Evolutionary conservation across 2,113 vertebrate species (phyloP).

Genomic region (Amphiprion percula): DNA sequence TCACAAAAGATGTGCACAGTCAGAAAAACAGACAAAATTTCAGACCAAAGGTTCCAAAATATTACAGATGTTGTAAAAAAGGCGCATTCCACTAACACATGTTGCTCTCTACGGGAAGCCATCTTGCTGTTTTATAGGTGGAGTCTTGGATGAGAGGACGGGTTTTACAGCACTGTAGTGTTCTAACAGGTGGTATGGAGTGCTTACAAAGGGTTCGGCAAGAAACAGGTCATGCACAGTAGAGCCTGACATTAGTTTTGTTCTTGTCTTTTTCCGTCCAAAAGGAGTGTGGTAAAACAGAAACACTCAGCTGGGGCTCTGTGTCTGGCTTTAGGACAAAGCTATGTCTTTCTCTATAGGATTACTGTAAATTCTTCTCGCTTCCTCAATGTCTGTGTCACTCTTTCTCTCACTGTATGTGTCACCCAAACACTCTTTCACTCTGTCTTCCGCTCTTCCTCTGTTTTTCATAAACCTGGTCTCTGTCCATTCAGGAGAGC

Average conservation of each 20-base stretch:
- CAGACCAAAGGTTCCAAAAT: constrained; percentile 42
- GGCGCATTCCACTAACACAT: constrained; percentile 68
- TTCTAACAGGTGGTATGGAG: constrained; percentile 75
- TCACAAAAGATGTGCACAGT: constrained; percentile 28
- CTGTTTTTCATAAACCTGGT: constrained; percentile 52
- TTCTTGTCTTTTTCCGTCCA: constrained; percentile 56
- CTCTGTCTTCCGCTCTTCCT: not conserved
- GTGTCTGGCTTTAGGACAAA: constrained; percentile 6
- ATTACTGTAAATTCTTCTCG: constrained; percentile 42
- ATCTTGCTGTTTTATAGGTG: constrained; percentile 73
- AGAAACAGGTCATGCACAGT: constrained; percentile 68
- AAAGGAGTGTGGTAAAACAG: constrained; percentile 49
- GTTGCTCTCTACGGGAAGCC: constrained; percentile 62
- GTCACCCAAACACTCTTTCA: constrained; percentile 13
- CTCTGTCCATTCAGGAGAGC: constrained; percentile 25
- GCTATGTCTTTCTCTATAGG: constrained; percentile 13
- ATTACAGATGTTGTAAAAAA: constrained; percentile 42
- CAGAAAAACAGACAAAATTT: constrained; percentile 31
- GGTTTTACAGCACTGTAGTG: constrained; percentile 68
- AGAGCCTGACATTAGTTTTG: constrained; percentile 64
- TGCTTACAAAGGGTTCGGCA: constrained; percentile 41
- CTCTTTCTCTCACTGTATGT: constrained; percentile 14
- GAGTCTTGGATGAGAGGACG: constrained; percentile 63
- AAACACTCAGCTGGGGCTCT: constrained; percentile 17
- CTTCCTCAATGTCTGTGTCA: constrained; percentile 3